Base-by-base conservation (phyloP, 2,888 invertebrate genomes). In the Hedya salicella region DNA sequence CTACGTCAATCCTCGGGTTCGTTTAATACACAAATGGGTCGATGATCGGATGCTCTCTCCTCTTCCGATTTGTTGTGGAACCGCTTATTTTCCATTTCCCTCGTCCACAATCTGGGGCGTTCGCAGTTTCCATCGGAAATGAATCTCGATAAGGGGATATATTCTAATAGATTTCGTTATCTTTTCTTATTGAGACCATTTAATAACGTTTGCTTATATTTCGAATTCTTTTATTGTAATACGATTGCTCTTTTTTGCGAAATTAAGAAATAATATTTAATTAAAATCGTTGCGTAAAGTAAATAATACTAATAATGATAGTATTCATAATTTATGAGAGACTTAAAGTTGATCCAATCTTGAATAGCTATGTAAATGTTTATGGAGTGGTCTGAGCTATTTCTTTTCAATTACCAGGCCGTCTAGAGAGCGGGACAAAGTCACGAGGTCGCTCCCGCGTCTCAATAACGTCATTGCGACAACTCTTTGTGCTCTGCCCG, bases 391-490 rank as follows among this genome's bases (percentile, higher is more conserved):
- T 13, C 59, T n/a, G 30, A 52, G 30, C 42, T 54, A 42, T 54
- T 61, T 66, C 53, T 66, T 66, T 59, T 32, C 40, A 42, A 69
- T 69, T 71, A 70, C 70, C 69, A 79, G 86, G 86, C 82, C 86
- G 89, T 90, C 89, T 89, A 78, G 89, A 89, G 90, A 88, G 76
- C 89, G 79, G 71, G 69, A 73, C 85, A 89, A 90, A 86, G 89
- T 89, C 86, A 87, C 77, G 78, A 79, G 83, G 85, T 79, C 85
- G 81, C 71, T 76, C 79, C 82, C 79, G 79, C 82, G 78, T 77
- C 72, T 78, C 78, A 80, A 80, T 71, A 70, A 72, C 73, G 69
- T 76, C 69, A 75, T 53, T 66, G 66, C 66, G 66, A 61, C 66
- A 61, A 54, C 61, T 66, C 66, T 66, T 66, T 66, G 53, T 54